phyloP scores from a whole-genome alignment of 2,888 invertebrate species.

The Drosophila basisetae region DNA sequence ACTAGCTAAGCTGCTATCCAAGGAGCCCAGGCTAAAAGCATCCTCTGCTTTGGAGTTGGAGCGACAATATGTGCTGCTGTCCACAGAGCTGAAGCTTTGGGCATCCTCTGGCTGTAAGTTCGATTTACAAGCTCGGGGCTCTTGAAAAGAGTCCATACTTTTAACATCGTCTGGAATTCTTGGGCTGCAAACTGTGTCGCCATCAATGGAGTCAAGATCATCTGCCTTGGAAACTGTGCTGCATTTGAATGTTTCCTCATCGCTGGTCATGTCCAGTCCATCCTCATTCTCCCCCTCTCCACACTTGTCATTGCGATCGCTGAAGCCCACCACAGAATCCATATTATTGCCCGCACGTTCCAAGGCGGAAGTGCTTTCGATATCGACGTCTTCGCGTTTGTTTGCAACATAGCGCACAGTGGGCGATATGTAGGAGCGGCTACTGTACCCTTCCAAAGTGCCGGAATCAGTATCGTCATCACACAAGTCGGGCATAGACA shows the following conservation, averaged over 20 bases:
- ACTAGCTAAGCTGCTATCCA: slow-evolving; percentile 4
- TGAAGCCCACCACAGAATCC: background rate
- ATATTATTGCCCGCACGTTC: slow-evolving; percentile 5
- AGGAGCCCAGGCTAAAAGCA: slow-evolving; percentile 26
- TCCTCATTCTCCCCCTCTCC: slow-evolving; percentile 2
- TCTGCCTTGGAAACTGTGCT: background rate
- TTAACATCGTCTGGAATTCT: slow-evolving; percentile 9
- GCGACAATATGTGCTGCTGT: slow-evolving; percentile 8
- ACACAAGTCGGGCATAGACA: slow-evolving; percentile 45
- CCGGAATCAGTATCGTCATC: slow-evolving; percentile 54
- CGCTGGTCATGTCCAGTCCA: slow-evolving; percentile 12
- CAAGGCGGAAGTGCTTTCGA: background rate
- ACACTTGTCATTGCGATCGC: slow-evolving; percentile 1
- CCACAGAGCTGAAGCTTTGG: slow-evolving; percentile 21
- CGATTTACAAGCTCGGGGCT: background rate
- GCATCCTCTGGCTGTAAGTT: slow-evolving; percentile 14
- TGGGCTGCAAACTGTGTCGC: slow-evolving; percentile 24
- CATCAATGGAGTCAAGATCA: slow-evolving; percentile 33
- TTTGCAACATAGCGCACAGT: slow-evolving; percentile 57
- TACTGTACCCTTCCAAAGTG: slow-evolving; percentile 38
- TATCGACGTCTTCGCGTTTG: slow-evolving; percentile 23
- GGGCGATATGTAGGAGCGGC: slow-evolving; percentile 55
- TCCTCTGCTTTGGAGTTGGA: slow-evolving; percentile 18
- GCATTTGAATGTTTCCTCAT: slow-evolving; percentile 18
- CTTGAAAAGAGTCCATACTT: slow-evolving; percentile 37